phyloP scores from a whole-genome alignment of 2,888 invertebrate genomes.

The Ectropis crepuscularia region DNA sequence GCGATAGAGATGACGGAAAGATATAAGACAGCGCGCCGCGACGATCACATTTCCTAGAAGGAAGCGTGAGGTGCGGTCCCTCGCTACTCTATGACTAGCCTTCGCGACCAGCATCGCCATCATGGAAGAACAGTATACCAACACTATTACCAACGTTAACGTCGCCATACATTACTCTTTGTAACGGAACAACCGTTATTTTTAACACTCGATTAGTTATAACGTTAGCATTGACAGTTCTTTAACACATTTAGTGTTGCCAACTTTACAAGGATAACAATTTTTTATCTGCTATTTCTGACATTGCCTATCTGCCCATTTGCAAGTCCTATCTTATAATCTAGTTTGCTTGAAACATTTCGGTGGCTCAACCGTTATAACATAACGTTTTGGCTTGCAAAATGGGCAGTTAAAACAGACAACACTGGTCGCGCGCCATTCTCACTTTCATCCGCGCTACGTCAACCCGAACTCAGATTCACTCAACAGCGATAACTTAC shows the following conservation, averaged over 20 bases:
- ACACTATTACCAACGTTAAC: background rate
- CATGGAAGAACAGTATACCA: background rate
- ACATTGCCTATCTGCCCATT: too few relatives aligned
- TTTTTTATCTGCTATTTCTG: too few relatives aligned
- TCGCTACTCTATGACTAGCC: slow-evolving; percentile 55
- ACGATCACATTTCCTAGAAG: slow-evolving; percentile 67
- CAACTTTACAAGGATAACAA: too few relatives aligned
- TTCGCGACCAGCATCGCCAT: slow-evolving; percentile 42
- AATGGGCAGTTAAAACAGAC: background rate
- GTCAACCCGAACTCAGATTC: slow-evolving; percentile 11
- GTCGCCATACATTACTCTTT: background rate
- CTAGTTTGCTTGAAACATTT: too few relatives aligned
- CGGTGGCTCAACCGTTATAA: too few relatives aligned
- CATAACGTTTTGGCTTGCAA: too few relatives aligned
- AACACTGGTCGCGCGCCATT: background rate
- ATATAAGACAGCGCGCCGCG: slow-evolving; percentile 57
- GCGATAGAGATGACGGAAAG: slow-evolving; percentile 27
- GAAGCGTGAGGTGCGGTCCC: slow-evolving; percentile 74
- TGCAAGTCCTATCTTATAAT: too few relatives aligned
- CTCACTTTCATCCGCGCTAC: slow-evolving; percentile 1
- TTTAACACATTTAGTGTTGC: too few relatives aligned
- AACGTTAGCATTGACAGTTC: too few relatives aligned
- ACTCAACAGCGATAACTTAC: slow-evolving; percentile 38
- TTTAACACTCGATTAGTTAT: too few relatives aligned
- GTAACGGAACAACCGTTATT: too few relatives aligned